Evolutionary conservation across 2,797 vertebrate genomes (phyloP).

Genomic region (Macropus fuliginosus): DNA sequence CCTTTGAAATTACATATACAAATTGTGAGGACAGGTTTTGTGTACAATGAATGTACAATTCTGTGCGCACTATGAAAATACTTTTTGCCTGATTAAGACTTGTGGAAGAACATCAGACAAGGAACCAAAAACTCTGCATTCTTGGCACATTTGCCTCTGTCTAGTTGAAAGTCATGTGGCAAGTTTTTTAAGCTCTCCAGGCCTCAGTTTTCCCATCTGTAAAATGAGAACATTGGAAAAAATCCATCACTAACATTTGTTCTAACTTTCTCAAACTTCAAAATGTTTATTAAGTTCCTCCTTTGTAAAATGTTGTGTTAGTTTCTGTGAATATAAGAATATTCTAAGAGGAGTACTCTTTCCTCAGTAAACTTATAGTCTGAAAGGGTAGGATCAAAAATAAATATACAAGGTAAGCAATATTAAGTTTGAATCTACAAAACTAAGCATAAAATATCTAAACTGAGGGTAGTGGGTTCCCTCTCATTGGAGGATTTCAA

Average conservation of each 20-base stretch:
- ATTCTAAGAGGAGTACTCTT: background rate
- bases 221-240: background rate
- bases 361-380: background rate
- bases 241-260: background rate
- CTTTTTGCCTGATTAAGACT: conserved; percentile 26
- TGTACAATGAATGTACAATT: background rate
- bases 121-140: background rate
- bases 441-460: background rate
- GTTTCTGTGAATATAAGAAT: background rate
- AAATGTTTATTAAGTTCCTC: background rate
- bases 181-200: background rate
- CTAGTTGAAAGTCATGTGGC: background rate
- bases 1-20: background rate
- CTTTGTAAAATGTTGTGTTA: background rate
- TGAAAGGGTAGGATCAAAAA: background rate
- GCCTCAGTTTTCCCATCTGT: background rate
- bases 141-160: background rate
- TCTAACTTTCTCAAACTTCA: background rate
- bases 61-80: background rate
- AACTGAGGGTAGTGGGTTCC: background rate
- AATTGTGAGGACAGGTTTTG: background rate
- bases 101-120: background rate
- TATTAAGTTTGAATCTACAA: too few species aligned
- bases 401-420: background rate
- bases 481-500: background rate